These are phyloP conservation scores for Drosophila borborema DNA, from an alignment of 2,888 invertebrate genomes.

Conservation along the genomic window DNA sequence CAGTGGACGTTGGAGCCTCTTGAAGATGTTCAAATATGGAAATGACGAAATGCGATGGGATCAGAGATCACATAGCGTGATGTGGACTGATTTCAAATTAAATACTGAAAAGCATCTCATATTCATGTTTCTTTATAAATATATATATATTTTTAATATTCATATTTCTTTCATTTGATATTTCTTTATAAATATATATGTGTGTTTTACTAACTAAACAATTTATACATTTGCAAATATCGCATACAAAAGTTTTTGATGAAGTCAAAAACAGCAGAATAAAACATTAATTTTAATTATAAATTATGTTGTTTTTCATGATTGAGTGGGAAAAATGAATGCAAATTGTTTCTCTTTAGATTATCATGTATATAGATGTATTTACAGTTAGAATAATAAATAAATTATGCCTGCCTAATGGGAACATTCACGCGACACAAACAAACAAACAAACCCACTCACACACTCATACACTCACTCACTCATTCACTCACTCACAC, in stretches of 20 bases:
- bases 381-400: constrained; percentile 73
- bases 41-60: constrained; percentile 44
- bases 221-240: constrained; percentile 80
- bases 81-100: not conserved
- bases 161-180: constrained; percentile 14
- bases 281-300: constrained; percentile 25
- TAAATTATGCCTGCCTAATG: constrained; percentile 67
- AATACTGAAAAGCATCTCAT: not conserved
- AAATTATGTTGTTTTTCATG: constrained; percentile 33
- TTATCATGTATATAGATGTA: constrained; percentile 30
- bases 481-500: constrained; percentile 20
- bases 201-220: constrained; percentile 54
- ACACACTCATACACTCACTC: constrained; percentile 6
- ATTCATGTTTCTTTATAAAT: constrained; percentile 19
- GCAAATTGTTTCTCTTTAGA: constrained; percentile 34
- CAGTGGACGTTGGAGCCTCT: constrained; percentile 39
- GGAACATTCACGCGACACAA: constrained; percentile 54
- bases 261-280: constrained; percentile 71
- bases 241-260: constrained; percentile 82
- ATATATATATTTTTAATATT: not conserved
- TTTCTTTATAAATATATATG: constrained; percentile 19
- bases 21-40: constrained; percentile 56
- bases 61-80: not conserved
- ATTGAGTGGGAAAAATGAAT: constrained; percentile 34
- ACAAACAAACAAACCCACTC: constrained; percentile 40